Percentiles rank a stretch among this genome's conserved stretches.
These are phyloP conservation scores for Capreolus pygargus DNA, from an alignment of 2,113 vertebrate genomes.

Conservation along the genomic window DNA sequence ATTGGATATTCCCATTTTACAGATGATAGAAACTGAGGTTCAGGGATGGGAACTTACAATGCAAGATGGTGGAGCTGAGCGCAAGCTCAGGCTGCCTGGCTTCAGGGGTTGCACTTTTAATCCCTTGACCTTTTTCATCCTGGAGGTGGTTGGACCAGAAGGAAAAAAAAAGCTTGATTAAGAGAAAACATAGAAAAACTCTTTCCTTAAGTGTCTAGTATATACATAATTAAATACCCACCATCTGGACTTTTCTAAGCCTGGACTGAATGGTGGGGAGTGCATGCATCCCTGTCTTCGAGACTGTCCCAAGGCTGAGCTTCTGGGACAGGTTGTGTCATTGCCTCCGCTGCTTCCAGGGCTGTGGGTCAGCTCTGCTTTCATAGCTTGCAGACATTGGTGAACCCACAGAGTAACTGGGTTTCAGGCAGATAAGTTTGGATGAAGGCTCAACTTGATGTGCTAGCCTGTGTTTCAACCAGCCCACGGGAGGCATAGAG, in stretches of 20 bases:
- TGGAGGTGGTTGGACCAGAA: not conserved
- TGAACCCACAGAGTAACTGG: not conserved
- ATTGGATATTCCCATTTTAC: not conserved
- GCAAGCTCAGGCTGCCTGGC: not conserved
- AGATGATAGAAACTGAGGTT: not conserved
- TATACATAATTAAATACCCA: not conserved
- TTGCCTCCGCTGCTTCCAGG: not conserved
- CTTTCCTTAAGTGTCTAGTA: not conserved
- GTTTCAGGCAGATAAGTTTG: not conserved
- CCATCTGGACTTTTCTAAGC: not conserved
- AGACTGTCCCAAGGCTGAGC: not conserved
- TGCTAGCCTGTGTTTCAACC: rapidly evolving
- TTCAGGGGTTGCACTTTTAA: not conserved
- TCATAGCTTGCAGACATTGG: not conserved
- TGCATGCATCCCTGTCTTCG: rapidly evolving
- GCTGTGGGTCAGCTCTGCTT: not conserved
- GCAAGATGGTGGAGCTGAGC: not conserved
- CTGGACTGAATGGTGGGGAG: not conserved
- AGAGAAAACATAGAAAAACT: not conserved
- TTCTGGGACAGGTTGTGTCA: not conserved
- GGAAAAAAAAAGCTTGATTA: not conserved
- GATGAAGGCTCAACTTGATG: not conserved
- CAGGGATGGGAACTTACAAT: not conserved
- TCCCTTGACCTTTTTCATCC: not conserved
- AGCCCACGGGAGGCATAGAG: not conserved